Evolutionary conservation across 2,797 vertebrate species (phyloP).

Genomic region (Gallinago stenura): DNA sequence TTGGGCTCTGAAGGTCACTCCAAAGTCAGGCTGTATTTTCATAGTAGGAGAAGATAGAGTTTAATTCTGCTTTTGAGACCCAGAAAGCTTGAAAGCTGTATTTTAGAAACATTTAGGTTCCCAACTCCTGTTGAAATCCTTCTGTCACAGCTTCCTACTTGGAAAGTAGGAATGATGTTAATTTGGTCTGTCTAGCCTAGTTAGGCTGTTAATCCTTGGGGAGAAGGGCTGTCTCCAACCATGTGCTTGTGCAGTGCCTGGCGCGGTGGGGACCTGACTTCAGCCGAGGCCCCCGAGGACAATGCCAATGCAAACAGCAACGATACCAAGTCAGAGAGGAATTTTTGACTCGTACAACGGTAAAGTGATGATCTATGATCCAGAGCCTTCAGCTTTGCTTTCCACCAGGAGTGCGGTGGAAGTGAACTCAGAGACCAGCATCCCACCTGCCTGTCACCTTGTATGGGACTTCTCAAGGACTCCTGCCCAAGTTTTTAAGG

Average conservation of each 20-base stretch:
- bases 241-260: not conserved
- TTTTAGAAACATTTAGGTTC: slow-evolving; percentile 14
- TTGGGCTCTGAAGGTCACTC: slow-evolving; percentile 20
- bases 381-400: not conserved
- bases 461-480: not conserved
- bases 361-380: not conserved
- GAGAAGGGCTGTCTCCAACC: not conserved
- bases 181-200: not conserved
- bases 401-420: not conserved
- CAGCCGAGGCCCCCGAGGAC: not conserved
- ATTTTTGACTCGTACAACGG: rapidly evolving
- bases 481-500: not conserved
- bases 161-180: not conserved
- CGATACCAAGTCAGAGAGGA: not conserved
- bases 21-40: slow-evolving; percentile 42
- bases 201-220: not conserved
- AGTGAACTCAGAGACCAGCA: not conserved
- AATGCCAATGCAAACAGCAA: not conserved
- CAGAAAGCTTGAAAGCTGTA: not conserved
- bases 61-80: slow-evolving; percentile 34
- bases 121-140: not conserved
- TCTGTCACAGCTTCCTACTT: not conserved
- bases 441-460: not conserved
- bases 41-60: not conserved
- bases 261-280: not conserved